Percentiles rank a stretch among this genome's conserved stretches.
phyloP scores from a whole-genome alignment of 2,888 invertebrate species.

The Orchestes rusci region DNA sequence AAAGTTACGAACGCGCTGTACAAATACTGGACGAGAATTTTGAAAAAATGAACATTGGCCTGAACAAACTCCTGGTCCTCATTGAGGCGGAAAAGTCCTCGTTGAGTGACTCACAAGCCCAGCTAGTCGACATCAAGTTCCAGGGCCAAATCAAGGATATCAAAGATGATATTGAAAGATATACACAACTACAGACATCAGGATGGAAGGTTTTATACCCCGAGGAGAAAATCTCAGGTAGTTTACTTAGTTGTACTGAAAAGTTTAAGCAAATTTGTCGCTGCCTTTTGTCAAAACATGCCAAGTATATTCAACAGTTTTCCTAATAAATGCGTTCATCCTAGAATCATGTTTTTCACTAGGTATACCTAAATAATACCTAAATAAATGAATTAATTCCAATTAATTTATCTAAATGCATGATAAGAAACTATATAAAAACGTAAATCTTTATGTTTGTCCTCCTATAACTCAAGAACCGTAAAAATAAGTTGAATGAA shows the following conservation, averaged over 20 bases:
- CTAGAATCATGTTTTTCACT: no score
- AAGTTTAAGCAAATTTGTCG: conserved; percentile 14
- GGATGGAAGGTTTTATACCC: conserved; percentile 31
- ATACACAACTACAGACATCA: conserved; percentile 27
- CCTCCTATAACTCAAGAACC: no score
- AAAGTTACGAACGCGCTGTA: conserved; percentile 30
- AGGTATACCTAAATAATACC: no score
- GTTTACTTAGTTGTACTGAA: conserved; percentile 4
- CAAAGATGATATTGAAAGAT: conserved; percentile 29
- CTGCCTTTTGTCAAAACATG: conserved; percentile 7
- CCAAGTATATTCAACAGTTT: no score
- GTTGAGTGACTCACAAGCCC: conserved; percentile 29
- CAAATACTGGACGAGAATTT: conserved; percentile 31
- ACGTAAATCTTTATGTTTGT: no score
- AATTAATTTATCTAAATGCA: no score
- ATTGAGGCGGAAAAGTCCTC: conserved; percentile 31
- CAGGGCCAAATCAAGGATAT: conserved; percentile 27
- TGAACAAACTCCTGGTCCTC: conserved; percentile 29
- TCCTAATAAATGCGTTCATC: no score
- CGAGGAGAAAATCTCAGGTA: conserved; percentile 30
- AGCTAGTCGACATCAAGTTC: conserved; percentile 29
- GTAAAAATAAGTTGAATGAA: no score
- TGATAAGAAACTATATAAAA: no score
- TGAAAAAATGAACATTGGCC: conserved; percentile 27
- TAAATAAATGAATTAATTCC: no score